A percentile compares a stretch with the other conserved stretches of the same genome.
These are phyloP conservation scores for Podilymbus podiceps DNA, from an alignment of 2,113 vertebrate species.

Conservation along the genomic window DNA sequence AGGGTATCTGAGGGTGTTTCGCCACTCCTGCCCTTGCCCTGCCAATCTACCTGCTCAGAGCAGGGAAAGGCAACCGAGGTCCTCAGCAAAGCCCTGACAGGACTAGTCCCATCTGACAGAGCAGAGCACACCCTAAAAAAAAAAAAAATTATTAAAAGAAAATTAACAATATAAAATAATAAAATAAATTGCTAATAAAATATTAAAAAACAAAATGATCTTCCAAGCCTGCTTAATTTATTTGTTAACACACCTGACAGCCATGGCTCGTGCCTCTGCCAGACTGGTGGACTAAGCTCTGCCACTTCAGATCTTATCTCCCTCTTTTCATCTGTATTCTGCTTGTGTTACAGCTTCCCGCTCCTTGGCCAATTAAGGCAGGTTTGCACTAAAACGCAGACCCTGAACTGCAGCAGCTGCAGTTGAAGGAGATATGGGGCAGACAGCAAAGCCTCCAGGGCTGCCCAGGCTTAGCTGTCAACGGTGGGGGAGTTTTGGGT, in stretches of 20 bases:
- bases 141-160: not conserved
- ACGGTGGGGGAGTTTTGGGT: not conserved
- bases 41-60: not conserved
- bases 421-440: not conserved
- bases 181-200: not conserved
- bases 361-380: not conserved
- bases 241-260: not conserved
- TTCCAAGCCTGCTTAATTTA: not conserved
- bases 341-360: not conserved
- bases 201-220: not conserved
- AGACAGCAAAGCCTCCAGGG: not conserved
- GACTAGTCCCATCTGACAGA: not conserved
- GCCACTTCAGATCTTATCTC: not conserved
- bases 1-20: not conserved
- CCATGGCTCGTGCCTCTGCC: not conserved
- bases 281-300: not conserved
- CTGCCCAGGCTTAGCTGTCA: not conserved
- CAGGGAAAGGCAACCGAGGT: not conserved
- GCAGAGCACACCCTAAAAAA: not conserved
- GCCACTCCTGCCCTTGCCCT: not conserved
- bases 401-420: rapidly evolving
- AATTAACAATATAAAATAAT: not conserved
- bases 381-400: not conserved
- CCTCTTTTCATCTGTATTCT: not conserved
- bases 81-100: not conserved